Percentiles rank a stretch among this genome's conserved stretches.
phyloP scores from a whole-genome alignment of 2,797 vertebrate species.

The Cichlasoma orientale region DNA sequence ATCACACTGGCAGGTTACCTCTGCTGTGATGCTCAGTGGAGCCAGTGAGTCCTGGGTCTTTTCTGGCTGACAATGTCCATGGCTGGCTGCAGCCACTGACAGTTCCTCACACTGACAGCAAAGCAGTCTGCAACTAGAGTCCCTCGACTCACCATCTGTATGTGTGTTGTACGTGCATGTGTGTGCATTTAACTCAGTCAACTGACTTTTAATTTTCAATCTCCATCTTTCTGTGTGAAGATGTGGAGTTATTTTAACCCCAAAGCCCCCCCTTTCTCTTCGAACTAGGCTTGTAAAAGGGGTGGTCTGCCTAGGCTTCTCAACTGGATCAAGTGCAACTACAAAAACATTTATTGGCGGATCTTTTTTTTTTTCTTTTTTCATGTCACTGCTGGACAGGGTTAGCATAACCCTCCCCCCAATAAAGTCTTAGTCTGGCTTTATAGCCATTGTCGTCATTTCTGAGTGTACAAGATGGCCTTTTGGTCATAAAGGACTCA shows the following conservation, averaged over 20 bases:
- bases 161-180: conserved; percentile 37
- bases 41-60: conserved; percentile 60
- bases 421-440: conserved; percentile 6
- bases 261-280: conserved; percentile 34
- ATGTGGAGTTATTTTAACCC: conserved; percentile 73
- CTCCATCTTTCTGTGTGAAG: conserved; percentile 45
- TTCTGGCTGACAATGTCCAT: conserved; percentile 50
- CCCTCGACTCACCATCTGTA: conserved; percentile 38
- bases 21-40: conserved; percentile 51
- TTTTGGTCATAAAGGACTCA: conserved; percentile 36
- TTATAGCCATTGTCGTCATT: conserved; percentile 17
- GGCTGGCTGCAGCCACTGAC: conserved; percentile 68
- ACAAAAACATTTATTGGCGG: not conserved
- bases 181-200: conserved; percentile 59
- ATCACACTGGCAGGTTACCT: conserved; percentile 41
- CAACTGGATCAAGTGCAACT: not conserved
- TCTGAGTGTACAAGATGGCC: conserved; percentile 36
- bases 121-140: conserved; percentile 61
- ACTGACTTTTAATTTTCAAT: conserved; percentile 59
- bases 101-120: conserved; percentile 63
- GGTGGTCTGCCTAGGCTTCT: conserved; percentile 43
- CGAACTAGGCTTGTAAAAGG: conserved; percentile 23
- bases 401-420: not conserved
- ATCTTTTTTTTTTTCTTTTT: not conserved
- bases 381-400: not conserved